Base-by-base conservation (phyloP, 2,797 vertebrate species). In the Tragopan temminckii region DNA sequence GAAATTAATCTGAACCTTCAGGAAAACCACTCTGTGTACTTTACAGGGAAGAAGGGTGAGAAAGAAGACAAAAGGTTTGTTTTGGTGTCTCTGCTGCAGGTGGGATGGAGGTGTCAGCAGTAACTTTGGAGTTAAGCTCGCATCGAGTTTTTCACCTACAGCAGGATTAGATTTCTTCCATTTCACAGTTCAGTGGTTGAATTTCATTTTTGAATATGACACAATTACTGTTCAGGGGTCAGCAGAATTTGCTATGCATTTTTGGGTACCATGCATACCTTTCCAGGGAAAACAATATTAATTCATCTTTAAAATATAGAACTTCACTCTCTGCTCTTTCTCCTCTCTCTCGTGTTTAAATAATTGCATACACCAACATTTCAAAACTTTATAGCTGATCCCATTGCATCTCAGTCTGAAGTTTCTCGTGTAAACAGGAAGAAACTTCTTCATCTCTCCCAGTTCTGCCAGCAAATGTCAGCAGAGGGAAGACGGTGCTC, bases 171-270 rank as follows among this genome's bases (percentile, higher is more conserved):
- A 57, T 69, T 82, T 78, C 93, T 89, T 90, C 67, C 68, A 88
- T 93, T 96, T 93, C 89, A 94, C 85, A 90, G 67, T 8, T 90
- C 9, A 1, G 38, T 79, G 80, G 81, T 3, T 61, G 77, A 81
- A 80, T 91, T 91, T 74, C 63, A 48, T 45, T 84, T 81, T 40
- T 2, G 5, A 62, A 2, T n/a, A 50, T 35, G 68, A 69, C 43
- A 55, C 45, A 72, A 5, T 62, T 72, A 70, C 77, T 31, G 24
- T 66, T 59, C 63, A 4, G 6, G 45, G 69, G 62, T 85, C 81
- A 92, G 38, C 21, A 81, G 71, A 69, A 86, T 57, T 64, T 9
- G 2, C 75, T 57, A 43, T 13, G 48, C 33, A 12, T 24, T 77
- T 77, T 76, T 3, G 9, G 77, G 61, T 70, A 52, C 20, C 36